phyloP scores from a whole-genome alignment of 2,888 invertebrate genomes.

The Himalopsyche anomala region DNA sequence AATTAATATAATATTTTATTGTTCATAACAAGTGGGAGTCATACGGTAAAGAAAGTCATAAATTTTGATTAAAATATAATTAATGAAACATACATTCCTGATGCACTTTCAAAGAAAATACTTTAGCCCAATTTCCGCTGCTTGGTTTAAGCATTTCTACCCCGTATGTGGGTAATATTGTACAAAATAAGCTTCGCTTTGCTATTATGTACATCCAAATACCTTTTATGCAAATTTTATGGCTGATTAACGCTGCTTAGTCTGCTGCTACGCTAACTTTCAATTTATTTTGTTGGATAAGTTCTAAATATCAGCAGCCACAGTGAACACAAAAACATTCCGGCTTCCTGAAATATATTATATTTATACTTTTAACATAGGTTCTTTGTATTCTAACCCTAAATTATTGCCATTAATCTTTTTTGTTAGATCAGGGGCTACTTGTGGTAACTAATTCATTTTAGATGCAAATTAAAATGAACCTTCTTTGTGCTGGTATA shows the following conservation, averaged over 20 bases:
- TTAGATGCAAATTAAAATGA: no score
- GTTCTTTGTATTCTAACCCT: background rate
- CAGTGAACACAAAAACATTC: background rate
- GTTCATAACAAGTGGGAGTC: no score
- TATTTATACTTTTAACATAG: background rate
- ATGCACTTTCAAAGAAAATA: background rate
- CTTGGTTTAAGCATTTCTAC: background rate
- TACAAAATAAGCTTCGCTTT: slow-evolving; percentile 17
- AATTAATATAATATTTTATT: no score
- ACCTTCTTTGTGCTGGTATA: no score
- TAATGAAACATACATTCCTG: no score
- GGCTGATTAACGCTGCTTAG: slow-evolving; percentile 53
- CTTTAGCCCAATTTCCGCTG: background rate
- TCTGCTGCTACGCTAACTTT: slow-evolving; percentile 41
- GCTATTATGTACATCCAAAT: slow-evolving; percentile 14
- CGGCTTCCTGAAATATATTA: background rate
- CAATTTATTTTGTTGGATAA: slow-evolving; percentile 46
- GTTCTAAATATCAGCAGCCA: slow-evolving; percentile 4
- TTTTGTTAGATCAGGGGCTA: no score
- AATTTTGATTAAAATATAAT: no score
- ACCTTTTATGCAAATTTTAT: slow-evolving; percentile 61
- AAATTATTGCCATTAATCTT: background rate
- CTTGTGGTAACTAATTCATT: no score
- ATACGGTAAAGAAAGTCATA: no score
- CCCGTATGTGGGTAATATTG: background rate